Evolutionary conservation across 2,113 vertebrate species (phyloP).

Genomic region (Chaetodon auriga): DNA sequence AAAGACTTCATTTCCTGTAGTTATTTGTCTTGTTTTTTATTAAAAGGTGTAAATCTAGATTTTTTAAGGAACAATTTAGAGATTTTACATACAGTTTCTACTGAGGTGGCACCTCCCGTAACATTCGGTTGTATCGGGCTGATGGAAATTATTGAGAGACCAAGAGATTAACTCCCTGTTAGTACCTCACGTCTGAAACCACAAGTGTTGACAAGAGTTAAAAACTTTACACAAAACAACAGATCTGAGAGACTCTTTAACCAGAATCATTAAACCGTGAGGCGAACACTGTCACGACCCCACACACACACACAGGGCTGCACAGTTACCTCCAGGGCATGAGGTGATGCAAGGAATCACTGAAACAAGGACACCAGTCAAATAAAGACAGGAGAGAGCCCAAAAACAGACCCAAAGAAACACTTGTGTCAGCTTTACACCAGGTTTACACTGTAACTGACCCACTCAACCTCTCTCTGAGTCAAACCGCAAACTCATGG

Average conservation of each 20-base stretch:
- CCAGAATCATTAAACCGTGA: background rate
- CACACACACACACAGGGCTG: background rate
- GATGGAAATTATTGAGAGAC: background rate
- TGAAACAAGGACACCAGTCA: background rate
- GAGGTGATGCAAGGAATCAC: constrained; percentile 16
- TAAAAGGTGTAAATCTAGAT: no score
- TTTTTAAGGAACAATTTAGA: no score
- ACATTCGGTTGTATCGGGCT: background rate
- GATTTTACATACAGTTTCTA: background rate
- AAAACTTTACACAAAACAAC: background rate
- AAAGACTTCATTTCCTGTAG: no score
- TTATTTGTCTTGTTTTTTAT: no score
- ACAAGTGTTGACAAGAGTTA: no score
- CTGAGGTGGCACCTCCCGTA: background rate
- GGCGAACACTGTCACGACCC: background rate
- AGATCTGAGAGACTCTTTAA: background rate
- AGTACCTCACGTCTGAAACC: background rate
- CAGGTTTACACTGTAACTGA: background rate
- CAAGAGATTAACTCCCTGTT: background rate
- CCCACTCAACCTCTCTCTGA: background rate
- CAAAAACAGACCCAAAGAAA: background rate
- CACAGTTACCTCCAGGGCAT: background rate
- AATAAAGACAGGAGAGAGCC: background rate
- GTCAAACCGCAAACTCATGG: constrained; percentile 1
- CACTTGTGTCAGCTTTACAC: background rate